Evolutionary conservation across 1,140 invertebrate genomes (phyloP), one percentile per base, ranked within the genome.

Genomic region (Bombus terrestris): DNA sequence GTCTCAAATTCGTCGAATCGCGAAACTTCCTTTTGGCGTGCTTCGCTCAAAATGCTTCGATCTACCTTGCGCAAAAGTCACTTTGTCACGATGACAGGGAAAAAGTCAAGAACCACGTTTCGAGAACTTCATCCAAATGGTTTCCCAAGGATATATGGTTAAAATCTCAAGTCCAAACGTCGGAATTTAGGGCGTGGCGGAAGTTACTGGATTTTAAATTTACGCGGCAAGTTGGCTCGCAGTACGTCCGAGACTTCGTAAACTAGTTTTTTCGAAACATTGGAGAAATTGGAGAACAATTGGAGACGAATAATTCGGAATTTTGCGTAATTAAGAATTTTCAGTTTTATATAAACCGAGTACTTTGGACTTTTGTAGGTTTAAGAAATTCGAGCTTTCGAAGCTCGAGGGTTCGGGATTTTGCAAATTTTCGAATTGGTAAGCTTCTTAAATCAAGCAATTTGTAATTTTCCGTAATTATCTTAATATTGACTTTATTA

Each of bases 1-100:
- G 41, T 10, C n/a, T n/a, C 39, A 22, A 73, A 47, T 73, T 47
- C n/a, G 72, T 47, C n/a, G 72, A 73, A 73, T 32, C 72, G 72
- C 72, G 41, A 35, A 35, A 35, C 72, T 47, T 74, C 32, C 9
- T 5, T 12, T 74, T 41, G 8, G 12, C 39, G 28, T 53, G 41
- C 41, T 12, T 47, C n/a, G 22, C 47, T 53, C 47, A 53, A 53
- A 53, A 74, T 35, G 13, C 43, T 12, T 53, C 28, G 71, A 73
- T n/a, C 25, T 71, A 41, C 9, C 37, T 39, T 41, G 22, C 37
- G 68, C 68, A 25, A 28, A 4, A 35, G 28, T 25, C 68, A 25
- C 10, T 71, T 39, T 39, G 25, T 71, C 68, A 41, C 37, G 35
- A 39, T 41, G 69, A 41, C 47, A 22, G 47, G 47, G 5, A 22